These are phyloP conservation scores for Hydrotaea cyrtoneurina DNA, from an alignment of 2,888 invertebrate genomes.

Conservation along the genomic window DNA sequence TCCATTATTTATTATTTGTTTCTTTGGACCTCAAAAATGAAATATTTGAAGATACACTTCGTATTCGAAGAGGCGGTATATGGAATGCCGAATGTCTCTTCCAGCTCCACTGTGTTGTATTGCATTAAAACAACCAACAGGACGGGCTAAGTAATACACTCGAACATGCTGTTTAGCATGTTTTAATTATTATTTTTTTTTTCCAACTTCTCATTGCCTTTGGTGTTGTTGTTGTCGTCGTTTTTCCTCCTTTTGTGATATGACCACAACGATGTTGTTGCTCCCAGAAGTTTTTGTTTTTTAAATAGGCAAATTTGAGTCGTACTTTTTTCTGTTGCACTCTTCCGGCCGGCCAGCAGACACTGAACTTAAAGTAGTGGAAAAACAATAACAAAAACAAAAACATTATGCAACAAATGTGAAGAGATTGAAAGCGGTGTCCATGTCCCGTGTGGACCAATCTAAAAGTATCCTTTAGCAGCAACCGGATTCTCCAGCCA, in stretches of 20 bases:
- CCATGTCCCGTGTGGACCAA: neutral
- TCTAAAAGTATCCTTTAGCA: slow-evolving; percentile 13
- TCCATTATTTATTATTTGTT: no score
- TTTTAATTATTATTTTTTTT: slow-evolving; percentile 70
- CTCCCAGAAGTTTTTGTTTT: slow-evolving; percentile 30
- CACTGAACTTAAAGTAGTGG: neutral
- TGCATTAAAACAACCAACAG: slow-evolving; percentile 44
- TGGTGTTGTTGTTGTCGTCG: slow-evolving; percentile 45
- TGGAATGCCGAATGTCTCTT: no score
- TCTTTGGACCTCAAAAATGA: no score
- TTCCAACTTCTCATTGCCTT: slow-evolving; percentile 11
- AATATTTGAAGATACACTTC: no score
- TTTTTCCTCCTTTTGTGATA: slow-evolving; percentile 32
- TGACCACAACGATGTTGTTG: slow-evolving; percentile 43
- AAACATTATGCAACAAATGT: neutral
- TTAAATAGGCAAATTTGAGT: slow-evolving; percentile 21
- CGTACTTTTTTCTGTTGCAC: neutral
- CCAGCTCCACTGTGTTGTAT: neutral
- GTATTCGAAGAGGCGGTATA: no score
- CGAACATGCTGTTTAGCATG: slow-evolving; percentile 70
- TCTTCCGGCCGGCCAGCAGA: neutral
- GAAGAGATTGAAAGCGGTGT: slow-evolving; percentile 3
- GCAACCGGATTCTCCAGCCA: slow-evolving; percentile 2
- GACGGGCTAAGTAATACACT: slow-evolving; percentile 58
- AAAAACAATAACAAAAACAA: neutral